Evolutionary conservation across 2,113 vertebrate genomes (phyloP).

Genomic region (Tinamus guttatus): DNA sequence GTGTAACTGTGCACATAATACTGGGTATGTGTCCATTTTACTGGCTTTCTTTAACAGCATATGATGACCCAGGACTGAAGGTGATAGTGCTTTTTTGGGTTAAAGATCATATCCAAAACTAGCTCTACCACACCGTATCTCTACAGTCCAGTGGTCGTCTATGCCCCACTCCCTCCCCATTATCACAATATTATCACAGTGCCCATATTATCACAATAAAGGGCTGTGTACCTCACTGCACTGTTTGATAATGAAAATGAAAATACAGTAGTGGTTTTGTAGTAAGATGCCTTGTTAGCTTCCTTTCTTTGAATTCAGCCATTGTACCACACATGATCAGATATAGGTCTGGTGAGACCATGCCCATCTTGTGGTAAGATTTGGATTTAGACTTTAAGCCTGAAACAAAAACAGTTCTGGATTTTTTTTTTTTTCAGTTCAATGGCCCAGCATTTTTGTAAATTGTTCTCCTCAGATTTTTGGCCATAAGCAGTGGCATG

Average conservation of each 20-base stretch:
- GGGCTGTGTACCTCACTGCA: not conserved
- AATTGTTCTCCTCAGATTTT: constrained; percentile 43
- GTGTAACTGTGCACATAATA: not conserved
- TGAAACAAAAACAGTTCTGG: not conserved
- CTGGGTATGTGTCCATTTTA: not conserved
- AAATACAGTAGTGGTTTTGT: not conserved
- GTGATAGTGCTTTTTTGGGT: not conserved
- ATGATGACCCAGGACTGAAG: not conserved
- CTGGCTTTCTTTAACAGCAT: not conserved
- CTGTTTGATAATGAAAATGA: not conserved
- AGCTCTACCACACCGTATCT: not conserved
- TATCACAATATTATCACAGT: too few species aligned
- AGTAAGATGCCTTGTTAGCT: not conserved
- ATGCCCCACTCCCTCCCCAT: not conserved
- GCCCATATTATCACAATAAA: not conserved
- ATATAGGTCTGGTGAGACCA: not conserved
- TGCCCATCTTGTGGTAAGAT: not conserved
- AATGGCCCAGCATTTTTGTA: constrained; percentile 9
- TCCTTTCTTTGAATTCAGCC: not conserved
- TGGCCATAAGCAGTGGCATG: constrained; percentile 44
- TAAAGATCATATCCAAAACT: not conserved
- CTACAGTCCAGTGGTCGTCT: not conserved
- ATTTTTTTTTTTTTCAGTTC: constrained; percentile 1
- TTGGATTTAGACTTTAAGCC: not conserved
- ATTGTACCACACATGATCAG: not conserved